Evolutionary conservation across 2,888 invertebrate species (phyloP), one percentile per base, ranked within the genome.

Genomic region (Scaptomyza caliginosa): DNA sequence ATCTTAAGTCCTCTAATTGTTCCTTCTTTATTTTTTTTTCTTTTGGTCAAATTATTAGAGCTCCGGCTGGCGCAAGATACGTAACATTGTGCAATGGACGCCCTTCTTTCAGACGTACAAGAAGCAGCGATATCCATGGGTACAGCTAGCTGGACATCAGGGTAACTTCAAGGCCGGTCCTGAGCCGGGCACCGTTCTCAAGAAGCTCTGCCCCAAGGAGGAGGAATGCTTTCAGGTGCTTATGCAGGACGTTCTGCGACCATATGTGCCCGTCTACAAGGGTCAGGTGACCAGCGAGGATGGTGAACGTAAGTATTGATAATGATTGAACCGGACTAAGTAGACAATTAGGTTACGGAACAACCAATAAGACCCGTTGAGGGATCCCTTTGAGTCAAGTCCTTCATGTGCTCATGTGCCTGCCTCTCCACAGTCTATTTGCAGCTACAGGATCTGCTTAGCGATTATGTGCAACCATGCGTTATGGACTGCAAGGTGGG

Each of bases 401-500:
- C 8, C 8, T 24, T 3, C 24, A 1, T 30, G 4, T 42, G 13
- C 24, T 45, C 4, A 5, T 17, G 24, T 13, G 13, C 10, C n/a
- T n/a, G n/a, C n/a, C 32, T 2, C 6, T 7, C 91, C 92, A 92
- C 93, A 90, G 92, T 94, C 71, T 98, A 97, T 91, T 93, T 98
- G 63, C 97, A 98, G 92, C 93, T 98, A 52, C 97, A 98, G 93
- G 98, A 98, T 92, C 93, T 98, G 50, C 92, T 98, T 58, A 96
- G 97, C 68, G 96, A 96, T 89, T 98, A 98, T 90, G 94, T 95
- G 80, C 95, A 96, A 65, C 98, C 98, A 0, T 98, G 97, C 89
- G 98, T 98, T 2, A 98, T 98, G 98, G 98, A 98, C 92, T 97
- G 98, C 91, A 98, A 98, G 92, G 95, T 98, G 77, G 98, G 98